Evolutionary conservation across 2,888 invertebrate species (phyloP).

Genomic region (Apotomis capreana): DNA sequence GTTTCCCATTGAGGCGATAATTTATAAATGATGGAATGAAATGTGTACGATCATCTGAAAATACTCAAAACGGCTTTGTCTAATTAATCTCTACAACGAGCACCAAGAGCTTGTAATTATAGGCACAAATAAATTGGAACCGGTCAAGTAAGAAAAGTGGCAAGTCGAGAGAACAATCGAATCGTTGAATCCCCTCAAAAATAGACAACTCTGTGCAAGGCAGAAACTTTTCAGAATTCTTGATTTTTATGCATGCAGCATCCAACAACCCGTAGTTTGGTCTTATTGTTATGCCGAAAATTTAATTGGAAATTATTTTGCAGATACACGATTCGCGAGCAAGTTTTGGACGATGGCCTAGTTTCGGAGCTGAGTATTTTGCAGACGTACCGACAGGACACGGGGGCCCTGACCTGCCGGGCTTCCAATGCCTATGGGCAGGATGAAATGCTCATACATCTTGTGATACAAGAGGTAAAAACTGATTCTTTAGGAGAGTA

Average conservation of each 20-base stretch:
- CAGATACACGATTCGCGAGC: slow-evolving; percentile 89
- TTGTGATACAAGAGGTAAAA: slow-evolving; percentile 92
- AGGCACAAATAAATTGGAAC: background rate
- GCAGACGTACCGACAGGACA: slow-evolving; percentile 93
- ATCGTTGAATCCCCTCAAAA: slow-evolving; percentile 14
- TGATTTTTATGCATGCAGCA: slow-evolving; percentile 4
- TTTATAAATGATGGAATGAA: too few species aligned
- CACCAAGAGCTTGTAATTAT: background rate
- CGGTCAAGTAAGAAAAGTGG: slow-evolving; percentile 6
- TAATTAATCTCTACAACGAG: too few species aligned
- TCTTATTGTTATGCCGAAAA: slow-evolving; percentile 22
- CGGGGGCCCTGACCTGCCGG: slow-evolving; percentile 93
- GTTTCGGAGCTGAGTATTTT: slow-evolving; percentile 93
- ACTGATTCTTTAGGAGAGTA: background rate
- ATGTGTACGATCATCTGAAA: too few species aligned
- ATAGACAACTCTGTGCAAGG: background rate
- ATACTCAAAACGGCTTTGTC: too few species aligned
- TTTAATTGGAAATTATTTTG: slow-evolving; percentile 32
- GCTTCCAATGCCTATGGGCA: slow-evolving; percentile 95
- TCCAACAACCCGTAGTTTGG: slow-evolving; percentile 15
- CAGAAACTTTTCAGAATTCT: slow-evolving; percentile 20
- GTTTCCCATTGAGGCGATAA: too few species aligned
- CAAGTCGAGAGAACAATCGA: slow-evolving; percentile 7
- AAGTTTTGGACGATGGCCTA: slow-evolving; percentile 90
- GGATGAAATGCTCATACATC: slow-evolving; percentile 94